phyloP scores from a whole-genome alignment of 1,140 invertebrate species.

The Bombus superbus region DNA sequence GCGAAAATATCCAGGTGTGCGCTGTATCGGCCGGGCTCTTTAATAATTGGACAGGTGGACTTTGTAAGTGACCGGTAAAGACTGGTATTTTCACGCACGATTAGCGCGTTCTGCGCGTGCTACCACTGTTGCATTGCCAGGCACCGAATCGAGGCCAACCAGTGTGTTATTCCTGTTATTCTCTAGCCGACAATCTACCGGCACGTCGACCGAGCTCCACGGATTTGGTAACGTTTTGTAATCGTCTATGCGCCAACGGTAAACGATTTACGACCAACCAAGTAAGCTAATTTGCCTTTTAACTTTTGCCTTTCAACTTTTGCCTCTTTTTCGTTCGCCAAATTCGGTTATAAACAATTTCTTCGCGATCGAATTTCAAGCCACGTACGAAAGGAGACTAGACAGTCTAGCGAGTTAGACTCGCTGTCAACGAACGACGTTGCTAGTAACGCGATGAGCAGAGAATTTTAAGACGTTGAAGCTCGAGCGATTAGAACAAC shows the following conservation, averaged over 20 bases:
- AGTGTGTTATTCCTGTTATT: not conserved
- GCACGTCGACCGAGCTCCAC: not conserved
- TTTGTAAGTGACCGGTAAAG: conserved; percentile 39
- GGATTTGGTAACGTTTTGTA: not conserved
- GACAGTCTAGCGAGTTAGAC: too few species aligned
- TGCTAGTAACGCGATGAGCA: too few species aligned
- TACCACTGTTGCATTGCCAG: conserved; percentile 2
- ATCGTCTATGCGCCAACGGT: too few species aligned
- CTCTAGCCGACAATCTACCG: not conserved
- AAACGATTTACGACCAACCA: not conserved
- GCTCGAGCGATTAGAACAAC: not conserved
- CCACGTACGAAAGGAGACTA: too few species aligned
- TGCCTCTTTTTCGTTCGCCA: not conserved
- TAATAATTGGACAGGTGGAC: conserved; percentile 53
- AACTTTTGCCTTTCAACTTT: not conserved
- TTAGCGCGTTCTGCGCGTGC: conserved; percentile 59
- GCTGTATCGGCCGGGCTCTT: conserved; percentile 24
- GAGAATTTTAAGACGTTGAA: not conserved
- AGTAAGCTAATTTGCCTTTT: not conserved
- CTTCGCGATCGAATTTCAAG: not conserved
- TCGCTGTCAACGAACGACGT: too few species aligned
- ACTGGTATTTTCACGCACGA: conserved; percentile 68
- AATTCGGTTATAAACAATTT: not conserved
- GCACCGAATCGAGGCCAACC: conserved; percentile 1
- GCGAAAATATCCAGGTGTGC: conserved; percentile 11